Percentiles rank a stretch among this genome's conserved stretches.
phyloP scores from a whole-genome alignment of 2,113 vertebrate species.

The Aptenodytes patagonicus region DNA sequence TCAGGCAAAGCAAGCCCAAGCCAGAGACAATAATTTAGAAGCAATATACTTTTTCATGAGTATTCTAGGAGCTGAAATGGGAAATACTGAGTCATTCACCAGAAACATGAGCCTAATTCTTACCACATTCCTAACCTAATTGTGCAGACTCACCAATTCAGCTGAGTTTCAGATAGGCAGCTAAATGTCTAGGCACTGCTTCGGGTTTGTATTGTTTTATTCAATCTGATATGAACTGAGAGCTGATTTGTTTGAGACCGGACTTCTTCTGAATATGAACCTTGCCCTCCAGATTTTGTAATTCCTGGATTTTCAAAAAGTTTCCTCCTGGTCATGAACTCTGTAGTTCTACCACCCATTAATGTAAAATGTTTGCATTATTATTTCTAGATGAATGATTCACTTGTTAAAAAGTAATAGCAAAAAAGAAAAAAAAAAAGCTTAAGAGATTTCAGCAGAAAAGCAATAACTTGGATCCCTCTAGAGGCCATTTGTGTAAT shows the following conservation, averaged over 20 bases:
- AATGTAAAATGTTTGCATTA: not conserved
- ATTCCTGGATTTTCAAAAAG: not conserved
- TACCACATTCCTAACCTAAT: not conserved
- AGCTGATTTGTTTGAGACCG: not conserved
- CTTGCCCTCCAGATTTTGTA: not conserved
- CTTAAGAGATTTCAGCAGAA: conserved; percentile 4
- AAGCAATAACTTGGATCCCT: conserved; percentile 76
- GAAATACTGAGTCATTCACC: not conserved
- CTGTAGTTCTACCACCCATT: not conserved
- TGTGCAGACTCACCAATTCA: not conserved
- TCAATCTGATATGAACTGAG: not conserved
- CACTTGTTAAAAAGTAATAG: not conserved
- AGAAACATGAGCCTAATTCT: not conserved
- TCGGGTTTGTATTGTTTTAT: not conserved
- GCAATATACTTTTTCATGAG: not conserved
- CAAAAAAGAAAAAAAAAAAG: too few relatives aligned
- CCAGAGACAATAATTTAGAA: not conserved
- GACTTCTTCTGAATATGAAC: not conserved
- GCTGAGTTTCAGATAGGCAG: not conserved
- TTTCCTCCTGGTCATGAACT: not conserved
- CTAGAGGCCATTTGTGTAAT: conserved; percentile 72
- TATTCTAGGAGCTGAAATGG: not conserved
- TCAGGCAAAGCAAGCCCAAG: not conserved
- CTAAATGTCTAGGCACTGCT: not conserved
- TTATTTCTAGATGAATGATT: not conserved